Evolutionary conservation across 2,797 vertebrate species (phyloP), one percentile per base, ranked within the genome.

Genomic region (Pangasius larnaudii): DNA sequence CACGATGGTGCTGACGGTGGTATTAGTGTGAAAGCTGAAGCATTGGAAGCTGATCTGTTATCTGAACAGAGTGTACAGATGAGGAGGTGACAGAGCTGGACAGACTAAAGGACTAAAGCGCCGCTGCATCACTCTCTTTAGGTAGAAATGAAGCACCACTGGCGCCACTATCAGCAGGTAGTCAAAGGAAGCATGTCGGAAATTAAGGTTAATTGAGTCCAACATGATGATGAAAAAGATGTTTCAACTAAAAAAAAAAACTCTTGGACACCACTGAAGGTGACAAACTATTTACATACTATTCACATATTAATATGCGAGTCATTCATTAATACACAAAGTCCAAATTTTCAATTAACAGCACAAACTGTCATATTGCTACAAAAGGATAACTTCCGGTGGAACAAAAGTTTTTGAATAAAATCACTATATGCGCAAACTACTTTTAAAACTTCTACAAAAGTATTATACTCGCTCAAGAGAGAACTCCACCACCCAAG

Each of bases 401-500:
- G 42, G 18, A 71, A 59, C 36, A 63, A 33, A 46, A 14, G 10
- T 75, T 79, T 69, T 19, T 36, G 39, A 53, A 69, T 72, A 72
- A 65, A 83, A 46, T 11, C 58, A 77, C 78, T 86, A 89, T 1
- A 59, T 36, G 65, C 7, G 14, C 59, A 89, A 84, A 84, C 67
- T 56, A 78, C 71, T 69, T 86, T 67, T 51, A 42, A 56, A 86
- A 86, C 56, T 75, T 65, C 67, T 53, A 11, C 30, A 51, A 39
- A 79, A 87, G 51, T 56, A 84, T 71, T 84, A 84, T 24, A 78
- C 51, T 39, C 6, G 22, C 51, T 59, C 8, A 46, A 59, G 46
- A 67, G 77, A 69, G 80, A 87, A 59, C 72, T 39, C 88, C 51
- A 59, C 6, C 77, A 86, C 79, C 85, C 56, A 9, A n/a, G 58